Percentiles rank a stretch among this genome's conserved stretches.
Conservation (phyloP, 2,888 invertebrate genomes). For the Graphium colonna region DNA sequence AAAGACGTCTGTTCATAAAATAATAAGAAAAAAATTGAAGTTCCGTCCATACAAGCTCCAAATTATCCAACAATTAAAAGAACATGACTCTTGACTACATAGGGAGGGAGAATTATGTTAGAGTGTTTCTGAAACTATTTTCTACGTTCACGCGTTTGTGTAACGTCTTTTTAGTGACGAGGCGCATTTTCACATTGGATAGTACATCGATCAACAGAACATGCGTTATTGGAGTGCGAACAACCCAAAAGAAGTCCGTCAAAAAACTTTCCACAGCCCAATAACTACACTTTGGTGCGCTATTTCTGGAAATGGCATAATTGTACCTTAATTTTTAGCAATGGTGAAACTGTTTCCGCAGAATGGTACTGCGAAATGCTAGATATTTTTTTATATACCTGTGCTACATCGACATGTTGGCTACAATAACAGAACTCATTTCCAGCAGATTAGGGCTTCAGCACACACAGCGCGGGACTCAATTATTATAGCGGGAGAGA, state of each 20-base stretch:
- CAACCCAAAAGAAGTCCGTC: conserved; percentile 21
- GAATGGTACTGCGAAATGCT: conserved; percentile 2
- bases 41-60: conserved; percentile 25
- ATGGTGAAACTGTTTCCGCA: conserved; percentile 23
- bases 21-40: conserved; percentile 23
- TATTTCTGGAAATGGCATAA: conserved; percentile 21
- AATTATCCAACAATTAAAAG: conserved; percentile 24
- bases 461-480: conserved; percentile 17
- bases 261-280: conserved; percentile 21
- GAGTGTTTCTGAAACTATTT: conserved; percentile 18
- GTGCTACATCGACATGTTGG: conserved; percentile 1
- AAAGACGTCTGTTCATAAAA: conserved; percentile 22
- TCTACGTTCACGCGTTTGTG: conserved; percentile 1
- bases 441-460: conserved; percentile 10
- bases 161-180: conserved; percentile 22
- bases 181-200: conserved; percentile 25
- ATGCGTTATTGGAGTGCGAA: conserved; percentile 22
- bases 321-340: conserved; percentile 23
- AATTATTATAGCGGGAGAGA: conserved; percentile 12
- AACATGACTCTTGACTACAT: conserved; percentile 19
- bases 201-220: conserved; percentile 20
- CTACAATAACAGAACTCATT: conserved; percentile 1
- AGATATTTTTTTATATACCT: conserved; percentile 10
- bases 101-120: conserved; percentile 16
- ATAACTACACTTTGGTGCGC: conserved; percentile 25